Evolutionary conservation across 2,113 vertebrate genomes (phyloP).

Genomic region (Hypocryptadius cinnamomeus): DNA sequence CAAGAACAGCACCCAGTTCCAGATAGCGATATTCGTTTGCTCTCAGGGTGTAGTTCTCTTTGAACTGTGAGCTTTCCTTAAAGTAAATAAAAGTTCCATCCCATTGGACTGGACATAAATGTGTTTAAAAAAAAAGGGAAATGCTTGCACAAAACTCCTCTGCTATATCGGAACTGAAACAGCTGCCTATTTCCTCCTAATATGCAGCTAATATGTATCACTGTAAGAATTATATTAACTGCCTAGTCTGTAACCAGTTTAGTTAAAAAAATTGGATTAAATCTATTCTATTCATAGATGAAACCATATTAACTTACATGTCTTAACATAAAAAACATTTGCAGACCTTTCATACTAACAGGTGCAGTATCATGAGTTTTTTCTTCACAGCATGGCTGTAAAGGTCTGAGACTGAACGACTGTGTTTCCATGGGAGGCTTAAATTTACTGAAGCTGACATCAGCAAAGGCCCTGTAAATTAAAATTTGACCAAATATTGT

Average conservation of each 20-base stretch:
- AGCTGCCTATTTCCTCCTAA: neutral
- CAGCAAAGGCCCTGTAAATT: neutral
- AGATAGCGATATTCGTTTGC: neutral
- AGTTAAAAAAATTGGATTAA: neutral
- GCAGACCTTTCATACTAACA: neutral
- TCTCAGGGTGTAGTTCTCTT: conserved; percentile 24
- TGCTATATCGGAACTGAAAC: neutral
- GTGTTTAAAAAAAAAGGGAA: neutral
- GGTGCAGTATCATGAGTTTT: neutral
- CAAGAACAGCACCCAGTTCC: neutral
- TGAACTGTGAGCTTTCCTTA: conserved; percentile 10
- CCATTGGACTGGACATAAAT: neutral
- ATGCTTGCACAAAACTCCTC: neutral
- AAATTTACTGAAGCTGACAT: neutral
- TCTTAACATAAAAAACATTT: neutral
- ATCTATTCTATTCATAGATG: neutral
- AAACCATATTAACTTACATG: neutral
- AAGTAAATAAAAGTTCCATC: conserved; percentile 10
- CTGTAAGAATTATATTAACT: neutral
- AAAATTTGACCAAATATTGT: neutral
- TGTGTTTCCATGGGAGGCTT: neutral
- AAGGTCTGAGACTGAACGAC: neutral
- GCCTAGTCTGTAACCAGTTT: neutral
- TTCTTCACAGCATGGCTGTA: neutral
- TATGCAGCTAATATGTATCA: neutral